These are phyloP conservation scores for Petromus typicus DNA, from an alignment of 2,113 vertebrate genomes.

Conservation along the genomic window DNA sequence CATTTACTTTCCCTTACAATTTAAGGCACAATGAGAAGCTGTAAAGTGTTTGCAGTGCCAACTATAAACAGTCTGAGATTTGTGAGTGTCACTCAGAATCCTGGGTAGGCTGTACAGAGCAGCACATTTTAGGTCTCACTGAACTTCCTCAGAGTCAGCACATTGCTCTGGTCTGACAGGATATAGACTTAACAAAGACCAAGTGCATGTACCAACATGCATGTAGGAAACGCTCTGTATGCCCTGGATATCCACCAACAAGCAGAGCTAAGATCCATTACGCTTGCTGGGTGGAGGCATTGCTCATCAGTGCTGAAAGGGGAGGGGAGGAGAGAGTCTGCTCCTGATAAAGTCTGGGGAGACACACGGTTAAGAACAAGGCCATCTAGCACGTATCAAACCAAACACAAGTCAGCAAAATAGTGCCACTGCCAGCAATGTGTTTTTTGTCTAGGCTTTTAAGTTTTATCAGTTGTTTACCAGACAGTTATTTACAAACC, in stretches of 20 bases:
- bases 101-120: not conserved
- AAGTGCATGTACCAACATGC: not conserved
- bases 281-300: not conserved
- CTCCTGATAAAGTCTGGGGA: not conserved
- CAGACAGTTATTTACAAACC: not conserved
- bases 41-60: not conserved
- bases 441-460: not conserved
- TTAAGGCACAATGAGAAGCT: not conserved
- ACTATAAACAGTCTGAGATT: not conserved
- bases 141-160: constrained; percentile 8
- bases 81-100: not conserved
- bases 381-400: not conserved
- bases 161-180: constrained; percentile 26
- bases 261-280: not conserved
- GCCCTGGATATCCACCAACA: not conserved
- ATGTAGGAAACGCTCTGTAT: not conserved
- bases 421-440: not conserved
- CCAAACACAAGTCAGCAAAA: not conserved
- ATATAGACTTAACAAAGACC: not conserved
- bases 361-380: not conserved
- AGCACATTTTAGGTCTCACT: not conserved
- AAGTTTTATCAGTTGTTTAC: not conserved
- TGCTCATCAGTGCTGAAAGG: not conserved
- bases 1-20: not conserved
- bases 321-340: not conserved